Evolutionary conservation across 2,888 invertebrate species (phyloP), one percentile per base, ranked within the genome.

Genomic region (Erpobdella octoculata): DNA sequence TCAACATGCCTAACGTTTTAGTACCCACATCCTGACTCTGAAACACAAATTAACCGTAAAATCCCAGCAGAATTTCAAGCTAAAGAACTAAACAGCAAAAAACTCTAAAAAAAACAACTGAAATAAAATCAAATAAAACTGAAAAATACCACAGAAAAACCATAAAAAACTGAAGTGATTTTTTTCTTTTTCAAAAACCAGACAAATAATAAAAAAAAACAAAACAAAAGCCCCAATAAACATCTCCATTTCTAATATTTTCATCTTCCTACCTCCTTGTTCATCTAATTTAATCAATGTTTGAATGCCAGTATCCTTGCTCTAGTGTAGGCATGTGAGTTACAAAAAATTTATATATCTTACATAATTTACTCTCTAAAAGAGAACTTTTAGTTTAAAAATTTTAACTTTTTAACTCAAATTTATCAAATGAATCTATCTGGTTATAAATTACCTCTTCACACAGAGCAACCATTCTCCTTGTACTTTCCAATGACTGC

Each of bases 21-120:
- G 96, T 96, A 87, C 95, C 96, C 86, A 94, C 95, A 89, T 96
- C 95, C 91, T 96, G 95, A 90, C 94, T 94, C 95, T 96, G 15
- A 15, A 59, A 18, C 5, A 21, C 15, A 70, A 9, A 25, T n/a
- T n/a, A 3, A 18, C 18, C n/a, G 31, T 33, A 21, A 48, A 68
- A 68, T 31, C 18, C 1, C 48, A 33, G 6, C 35, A 6, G 4
- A 65, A 35, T 31, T 9, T 18, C 1, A 6, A 12, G 9, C 53
- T n/a, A 6, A 12, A 28, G n/a, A n/a, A 37, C 21, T 36, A 21
- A 18, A 37, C 2, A 67, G 48, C 21, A 68, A 25, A 18, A 21
- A 31, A 31, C 18, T 31, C 67, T 1, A 12, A 67, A 46, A 15
- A 46, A 37, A 1, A 12, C 18, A 8, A 41, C 31, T 1, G n/a